Conservation (phyloP, 2,797 vertebrate genomes). For the Macropodus opercularis region DNA sequence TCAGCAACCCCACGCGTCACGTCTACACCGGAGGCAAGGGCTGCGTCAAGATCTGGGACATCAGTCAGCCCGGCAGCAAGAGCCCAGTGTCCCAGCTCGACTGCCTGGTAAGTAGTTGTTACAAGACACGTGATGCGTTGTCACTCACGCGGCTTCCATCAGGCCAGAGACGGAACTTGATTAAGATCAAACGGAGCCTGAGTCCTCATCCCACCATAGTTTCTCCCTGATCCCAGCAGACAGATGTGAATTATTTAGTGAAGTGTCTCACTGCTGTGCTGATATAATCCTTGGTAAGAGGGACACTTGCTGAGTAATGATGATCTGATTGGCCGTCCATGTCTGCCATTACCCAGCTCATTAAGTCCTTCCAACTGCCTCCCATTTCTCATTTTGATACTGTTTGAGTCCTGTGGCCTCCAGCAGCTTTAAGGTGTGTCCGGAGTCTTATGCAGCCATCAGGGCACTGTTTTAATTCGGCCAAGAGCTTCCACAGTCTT, state of each 20-base stretch:
- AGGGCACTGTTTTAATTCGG: conserved; percentile 79
- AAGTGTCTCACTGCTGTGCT: conserved; percentile 58
- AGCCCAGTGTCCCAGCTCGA: conserved; percentile 96
- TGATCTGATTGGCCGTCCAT: conserved; percentile 72
- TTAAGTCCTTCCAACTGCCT: conserved; percentile 69
- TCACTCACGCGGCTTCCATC: conserved; percentile 12
- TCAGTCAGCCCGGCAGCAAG: conserved; percentile 97
- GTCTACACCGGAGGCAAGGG: conserved; percentile 97
- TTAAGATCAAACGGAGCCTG: conserved; percentile 52
- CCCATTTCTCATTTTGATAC: conserved; percentile 69
- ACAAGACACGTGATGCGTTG: background rate
- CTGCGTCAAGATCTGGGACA: conserved; percentile 98
- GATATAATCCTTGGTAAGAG: conserved; percentile 59
- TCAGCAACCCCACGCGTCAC: conserved; percentile 95
- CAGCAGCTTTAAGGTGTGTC: conserved; percentile 60
- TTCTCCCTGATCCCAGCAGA: conserved; percentile 47
- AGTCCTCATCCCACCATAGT: conserved; percentile 30
- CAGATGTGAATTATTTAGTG: conserved; percentile 66
- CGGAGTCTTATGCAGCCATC: conserved; percentile 76
- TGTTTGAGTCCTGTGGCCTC: conserved; percentile 53
- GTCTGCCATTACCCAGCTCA: conserved; percentile 73
- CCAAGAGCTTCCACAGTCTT: conserved; percentile 69
- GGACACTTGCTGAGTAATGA: conserved; percentile 67
- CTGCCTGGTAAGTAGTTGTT: conserved; percentile 86
- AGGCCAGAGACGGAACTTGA: conserved; percentile 29